Base-by-base conservation (phyloP, 2,113 vertebrate genomes). In the Recurvirostra avosetta region DNA sequence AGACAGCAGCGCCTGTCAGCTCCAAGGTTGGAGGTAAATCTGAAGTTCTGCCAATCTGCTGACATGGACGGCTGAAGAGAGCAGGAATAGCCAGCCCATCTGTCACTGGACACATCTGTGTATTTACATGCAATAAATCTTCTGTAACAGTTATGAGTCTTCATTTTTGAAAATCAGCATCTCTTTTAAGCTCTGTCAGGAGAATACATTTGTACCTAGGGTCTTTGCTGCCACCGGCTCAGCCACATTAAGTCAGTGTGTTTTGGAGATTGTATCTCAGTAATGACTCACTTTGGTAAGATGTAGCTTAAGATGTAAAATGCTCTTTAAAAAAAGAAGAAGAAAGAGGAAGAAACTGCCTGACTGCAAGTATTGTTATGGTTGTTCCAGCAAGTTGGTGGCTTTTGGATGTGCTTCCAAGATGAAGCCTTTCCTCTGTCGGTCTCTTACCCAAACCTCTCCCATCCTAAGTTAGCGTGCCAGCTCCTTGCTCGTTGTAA, bases 341-440 rank as follows among this genome's bases (percentile, higher is more conserved):
- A 81, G 18, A 77, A 58, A 78, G 26, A 58, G 63, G 91, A 96
- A 95, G 56, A 79, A 95, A 76, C 56, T 86, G 73, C 49, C 71
- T 72, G 43, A 41, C 58, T 92, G 32, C 36, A 72, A 63, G 27
- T 68, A 68, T 62, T 79, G 40, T 68, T 92, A 41, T 2, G 26
- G 71, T 65, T 0, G 0, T 88, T 95, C 56, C 87, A 66, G 77
- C 43, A 68, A 49, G 36, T 76, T 0, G 0, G 45, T 88, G 76
- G 72, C 75, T 88, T 91, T 66, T 0, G 1, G 74, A 45, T 26
- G 25, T 58, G 43, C 47, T 62, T 6, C 71, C 0, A 4, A 53
- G 58, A 77, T 58, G 75, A 77, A 89, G 59, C 32, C 72, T 81
- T 86, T 91, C 25, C 15, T 56, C 45, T 36, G 15, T 50, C 3